These are phyloP conservation scores for Papilio helenus DNA, from an alignment of 1,140 invertebrate species.

Conservation along the genomic window DNA sequence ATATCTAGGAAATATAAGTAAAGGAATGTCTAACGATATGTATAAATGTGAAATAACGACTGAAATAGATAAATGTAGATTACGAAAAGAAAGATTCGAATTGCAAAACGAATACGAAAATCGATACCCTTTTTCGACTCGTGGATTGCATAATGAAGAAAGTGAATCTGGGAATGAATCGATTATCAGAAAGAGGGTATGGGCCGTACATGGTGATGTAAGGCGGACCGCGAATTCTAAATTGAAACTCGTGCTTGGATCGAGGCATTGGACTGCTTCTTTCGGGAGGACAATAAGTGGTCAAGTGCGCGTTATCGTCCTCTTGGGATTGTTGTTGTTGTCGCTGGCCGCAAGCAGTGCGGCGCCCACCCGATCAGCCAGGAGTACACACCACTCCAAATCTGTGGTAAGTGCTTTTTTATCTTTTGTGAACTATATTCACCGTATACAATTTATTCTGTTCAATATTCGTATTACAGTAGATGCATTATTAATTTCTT, in stretches of 20 bases:
- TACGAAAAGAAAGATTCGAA: conserved; percentile 59
- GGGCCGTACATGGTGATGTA: conserved; percentile 63
- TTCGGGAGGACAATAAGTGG: conserved; percentile 70
- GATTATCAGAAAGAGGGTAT: conserved; percentile 67
- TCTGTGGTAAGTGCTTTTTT: conserved; percentile 64
- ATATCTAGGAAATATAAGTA: conserved; percentile 50
- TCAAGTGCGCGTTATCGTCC: conserved; percentile 57
- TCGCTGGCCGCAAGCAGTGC: conserved; percentile 61
- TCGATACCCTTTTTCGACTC: conserved; percentile 50
- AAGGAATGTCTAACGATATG: conserved; percentile 55
- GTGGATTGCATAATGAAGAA: conserved; percentile 61
- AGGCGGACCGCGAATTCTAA: conserved; percentile 70
- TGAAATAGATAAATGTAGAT: conserved; percentile 73
- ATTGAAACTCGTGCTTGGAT: conserved; percentile 66
- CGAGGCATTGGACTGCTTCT: conserved; percentile 57
- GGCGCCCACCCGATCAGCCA: conserved; percentile 58
- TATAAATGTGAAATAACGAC: conserved; percentile 64
- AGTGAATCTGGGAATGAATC: conserved; percentile 69
- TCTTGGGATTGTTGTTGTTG: conserved; percentile 62
- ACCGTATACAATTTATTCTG: not conserved
- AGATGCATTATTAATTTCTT: not conserved
- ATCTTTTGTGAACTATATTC: conserved; percentile 2
- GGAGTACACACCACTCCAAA: conserved; percentile 64
- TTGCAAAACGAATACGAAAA: conserved; percentile 59
- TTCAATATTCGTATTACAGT: not conserved